phyloP scores from a whole-genome alignment of 2,113 vertebrate species.

The Leuciscus idus region DNA sequence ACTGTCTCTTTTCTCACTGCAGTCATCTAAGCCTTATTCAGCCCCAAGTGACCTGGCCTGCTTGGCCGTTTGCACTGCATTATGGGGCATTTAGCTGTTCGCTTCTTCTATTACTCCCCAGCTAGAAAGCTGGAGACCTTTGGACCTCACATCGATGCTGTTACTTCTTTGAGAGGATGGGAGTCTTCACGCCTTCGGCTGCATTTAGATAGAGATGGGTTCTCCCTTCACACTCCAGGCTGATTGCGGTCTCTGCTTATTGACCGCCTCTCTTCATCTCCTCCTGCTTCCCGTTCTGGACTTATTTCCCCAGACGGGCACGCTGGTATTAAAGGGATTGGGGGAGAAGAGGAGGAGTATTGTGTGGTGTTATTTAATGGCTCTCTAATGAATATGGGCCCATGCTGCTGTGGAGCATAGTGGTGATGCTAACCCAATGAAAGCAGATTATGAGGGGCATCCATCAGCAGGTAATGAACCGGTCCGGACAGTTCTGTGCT shows the following conservation, averaged over 20 bases:
- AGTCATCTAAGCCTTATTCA: conserved; percentile 41
- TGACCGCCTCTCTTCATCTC: conserved; percentile 47
- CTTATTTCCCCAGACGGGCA: conserved; percentile 56
- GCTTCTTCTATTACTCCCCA: conserved; percentile 37
- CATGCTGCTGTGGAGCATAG: conserved; percentile 10
- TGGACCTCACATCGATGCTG: conserved; percentile 24
- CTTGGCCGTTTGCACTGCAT: conserved; percentile 43
- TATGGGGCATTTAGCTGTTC: conserved; percentile 46
- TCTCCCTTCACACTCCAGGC: conserved; percentile 27
- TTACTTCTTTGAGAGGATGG: conserved; percentile 47
- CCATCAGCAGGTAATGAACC: conserved; percentile 58
- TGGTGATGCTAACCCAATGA: conserved; percentile 59
- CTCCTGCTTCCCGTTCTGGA: conserved; percentile 43
- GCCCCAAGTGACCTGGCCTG: conserved; percentile 33
- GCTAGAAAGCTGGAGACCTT: conserved; percentile 38
- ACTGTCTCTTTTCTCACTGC: conserved; percentile 29
- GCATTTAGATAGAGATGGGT: conserved; percentile 48
- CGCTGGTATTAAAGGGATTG: conserved; percentile 41
- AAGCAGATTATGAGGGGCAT: conserved; percentile 59
- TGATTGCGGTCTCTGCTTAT: conserved; percentile 55
- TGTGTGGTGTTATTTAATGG: conserved; percentile 50
- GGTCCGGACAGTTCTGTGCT: conserved; percentile 63
- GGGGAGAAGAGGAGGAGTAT: conserved; percentile 13
- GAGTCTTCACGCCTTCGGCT: conserved; percentile 29
- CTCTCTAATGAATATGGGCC: conserved; percentile 57